phyloP scores from a whole-genome alignment of 1,140 invertebrate genomes.

The Eumaeus atala region DNA sequence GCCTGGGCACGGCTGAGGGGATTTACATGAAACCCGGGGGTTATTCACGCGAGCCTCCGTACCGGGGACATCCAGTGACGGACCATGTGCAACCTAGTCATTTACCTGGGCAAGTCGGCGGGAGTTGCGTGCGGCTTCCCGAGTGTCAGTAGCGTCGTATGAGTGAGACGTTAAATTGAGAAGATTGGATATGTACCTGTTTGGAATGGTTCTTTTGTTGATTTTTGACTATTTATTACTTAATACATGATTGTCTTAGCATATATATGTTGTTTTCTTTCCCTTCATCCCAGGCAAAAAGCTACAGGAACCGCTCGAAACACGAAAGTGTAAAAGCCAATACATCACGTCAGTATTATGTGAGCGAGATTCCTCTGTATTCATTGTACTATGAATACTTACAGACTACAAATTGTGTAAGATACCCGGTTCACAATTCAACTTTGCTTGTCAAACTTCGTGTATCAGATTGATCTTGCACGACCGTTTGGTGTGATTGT shows the following conservation, averaged over 20 bases:
- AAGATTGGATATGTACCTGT: constrained; percentile 71
- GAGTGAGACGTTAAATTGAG: constrained; percentile 63
- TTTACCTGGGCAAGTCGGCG: constrained; percentile 58
- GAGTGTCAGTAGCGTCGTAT: constrained; percentile 70
- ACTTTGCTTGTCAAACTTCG: too few species aligned
- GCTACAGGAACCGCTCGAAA: not conserved
- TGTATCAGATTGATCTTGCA: too few species aligned
- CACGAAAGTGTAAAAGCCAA: too few species aligned
- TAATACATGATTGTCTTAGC: constrained; percentile 73
- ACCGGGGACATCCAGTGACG: constrained; percentile 6
- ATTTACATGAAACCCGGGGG: constrained; percentile 26
- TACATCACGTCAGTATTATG: too few species aligned
- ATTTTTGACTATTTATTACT: constrained; percentile 73
- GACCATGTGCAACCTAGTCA: constrained; percentile 62
- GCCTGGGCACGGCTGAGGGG: too few species aligned
- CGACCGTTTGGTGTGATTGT: too few species aligned
- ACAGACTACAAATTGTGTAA: too few species aligned
- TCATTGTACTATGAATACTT: too few species aligned
- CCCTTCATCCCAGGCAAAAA: not conserved
- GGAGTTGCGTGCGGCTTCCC: constrained; percentile 64
- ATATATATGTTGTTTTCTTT: constrained; percentile 51
- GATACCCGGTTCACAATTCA: too few species aligned
- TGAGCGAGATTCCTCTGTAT: too few species aligned
- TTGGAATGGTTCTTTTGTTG: constrained; percentile 71
- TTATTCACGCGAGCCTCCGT: too few species aligned